Evolutionary conservation across 2,113 vertebrate genomes (phyloP), one percentile per base, ranked within the genome.

Genomic region (Spheniscus mendiculus): DNA sequence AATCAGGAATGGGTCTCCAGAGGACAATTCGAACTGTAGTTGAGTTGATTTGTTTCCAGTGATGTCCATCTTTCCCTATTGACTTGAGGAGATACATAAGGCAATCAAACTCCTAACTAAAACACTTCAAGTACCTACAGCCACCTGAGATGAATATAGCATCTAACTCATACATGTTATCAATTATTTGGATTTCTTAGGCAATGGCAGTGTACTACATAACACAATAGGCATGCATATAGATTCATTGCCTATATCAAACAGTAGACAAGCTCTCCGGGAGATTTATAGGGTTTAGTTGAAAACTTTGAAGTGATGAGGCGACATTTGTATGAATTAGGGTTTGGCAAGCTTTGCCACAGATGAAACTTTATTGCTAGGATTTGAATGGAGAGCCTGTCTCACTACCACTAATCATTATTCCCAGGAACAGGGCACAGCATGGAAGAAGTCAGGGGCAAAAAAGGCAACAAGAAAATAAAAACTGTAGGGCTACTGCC

Each of bases 181-280:
- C 40, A 49, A 10, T 80, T 70, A 38, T 53, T 58, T 89, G 58
- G 16, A 40, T 89, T 93, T 90, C 52, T 52, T 72, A 63, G 36
- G 42, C 50, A 58, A 15, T 22, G 22, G 20, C 29, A 50, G 11
- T 19, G 29, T 59, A 45, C 59, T 83, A 16, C 9, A 9, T 44
- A 40, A 56, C 29, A n/a, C 0, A 0, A 21, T 10, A 19, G 63
- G 29, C 26, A 16, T 4, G 9, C 0, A 0, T 6, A 26, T 1
- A 66, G 55, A 83, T 66, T 59, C 16, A 58, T 63, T 79, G 26
- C 21, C 69, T 59, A 1, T 15, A 81, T 52, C 23, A 67, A 55
- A 63, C 6, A 82, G 10, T 22, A 50, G 38, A 55, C 13, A 59
- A 71, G 18, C 14, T 36, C 26, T 82, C 29, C 47, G 20, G 26